Evolutionary conservation across 2,113 vertebrate genomes (phyloP).

Genomic region (Candoia aspera): DNA sequence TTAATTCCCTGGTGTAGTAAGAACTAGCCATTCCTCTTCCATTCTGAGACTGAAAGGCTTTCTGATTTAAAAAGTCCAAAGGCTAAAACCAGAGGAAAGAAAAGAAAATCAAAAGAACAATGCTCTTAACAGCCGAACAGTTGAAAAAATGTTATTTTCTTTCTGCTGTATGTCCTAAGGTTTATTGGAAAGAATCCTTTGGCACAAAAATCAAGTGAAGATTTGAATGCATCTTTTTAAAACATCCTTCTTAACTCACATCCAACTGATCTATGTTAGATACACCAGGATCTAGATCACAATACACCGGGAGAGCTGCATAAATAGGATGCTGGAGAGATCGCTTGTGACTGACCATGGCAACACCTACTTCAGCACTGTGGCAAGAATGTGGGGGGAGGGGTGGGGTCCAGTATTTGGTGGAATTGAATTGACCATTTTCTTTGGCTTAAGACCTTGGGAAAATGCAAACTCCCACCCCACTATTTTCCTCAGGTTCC

Average conservation of each 20-base stretch:
- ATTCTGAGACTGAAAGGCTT: background rate
- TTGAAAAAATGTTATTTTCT: constrained; percentile 41
- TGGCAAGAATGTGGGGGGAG: background rate
- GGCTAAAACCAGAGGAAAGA: constrained; percentile 38
- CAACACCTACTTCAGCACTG: background rate
- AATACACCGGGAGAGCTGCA: background rate
- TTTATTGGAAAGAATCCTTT: constrained; percentile 25
- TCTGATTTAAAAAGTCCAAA: constrained; percentile 52
- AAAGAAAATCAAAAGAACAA: constrained; percentile 28
- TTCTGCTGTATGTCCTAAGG: constrained; percentile 10
- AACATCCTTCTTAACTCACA: background rate
- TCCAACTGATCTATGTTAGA: background rate
- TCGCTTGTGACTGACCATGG: background rate
- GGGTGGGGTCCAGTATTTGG: background rate
- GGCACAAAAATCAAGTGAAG: background rate
- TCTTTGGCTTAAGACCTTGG: background rate
- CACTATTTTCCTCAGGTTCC: background rate
- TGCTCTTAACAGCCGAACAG: constrained; percentile 13
- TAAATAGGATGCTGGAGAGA: background rate
- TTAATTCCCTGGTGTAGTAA: constrained; percentile 40
- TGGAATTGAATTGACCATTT: background rate
- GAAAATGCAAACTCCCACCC: background rate
- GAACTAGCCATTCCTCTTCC: constrained; percentile 25
- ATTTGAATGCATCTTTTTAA: constrained; percentile 8
- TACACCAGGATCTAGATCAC: no score